Base-by-base conservation (phyloP, 2,888 invertebrate genomes). In the Rambutsinella grinnellia region DNA sequence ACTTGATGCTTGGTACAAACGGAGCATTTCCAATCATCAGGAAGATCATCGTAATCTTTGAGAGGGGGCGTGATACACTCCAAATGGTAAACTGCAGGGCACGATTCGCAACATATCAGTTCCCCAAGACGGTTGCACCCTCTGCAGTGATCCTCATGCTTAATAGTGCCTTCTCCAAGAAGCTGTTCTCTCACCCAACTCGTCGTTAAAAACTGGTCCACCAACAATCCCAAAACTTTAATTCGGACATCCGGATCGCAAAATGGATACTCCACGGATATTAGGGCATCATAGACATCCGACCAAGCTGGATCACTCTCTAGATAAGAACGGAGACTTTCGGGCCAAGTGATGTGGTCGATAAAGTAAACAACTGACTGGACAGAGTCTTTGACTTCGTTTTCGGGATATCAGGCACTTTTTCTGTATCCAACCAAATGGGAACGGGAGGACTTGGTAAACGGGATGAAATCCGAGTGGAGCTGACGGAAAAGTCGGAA, bases 11-110 rank as follows among this genome's bases (percentile, higher is more conserved):
- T 93, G 86, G 93, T 93, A 87, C 99, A 99, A 65, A 97, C 91
- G 81, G 92, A 92, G 88, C 99, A 99, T 85, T 96, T 94, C 98
- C 99, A 99, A 85, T 97, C 97, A 88, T 97, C 97, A 72, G 95
- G 94, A 66, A 98, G 98, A 88, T 97, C 93, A 87, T 97, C 93
- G 61, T 93, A 91, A 47, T 79, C 81, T 57, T 71, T 79, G 85
- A 99, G 88, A 13, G 97, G 96, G 63, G 98, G 98, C 86, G 97
- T 96, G 63, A 97, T 94, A 88, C 99, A 99, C 85, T 94, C 95
- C 85, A 99, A 89, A 87, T 99, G 99, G 87, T 96, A 99, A 23
- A 98, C 97, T 27, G 99, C 99, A 21, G 99, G 96, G 86, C 99
- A 99, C 2, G 96, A 96, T 88, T 99, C 99, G 88, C 99, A 99